phyloP scores from a whole-genome alignment of 2,797 vertebrate genomes.

The Botia almorhae region DNA sequence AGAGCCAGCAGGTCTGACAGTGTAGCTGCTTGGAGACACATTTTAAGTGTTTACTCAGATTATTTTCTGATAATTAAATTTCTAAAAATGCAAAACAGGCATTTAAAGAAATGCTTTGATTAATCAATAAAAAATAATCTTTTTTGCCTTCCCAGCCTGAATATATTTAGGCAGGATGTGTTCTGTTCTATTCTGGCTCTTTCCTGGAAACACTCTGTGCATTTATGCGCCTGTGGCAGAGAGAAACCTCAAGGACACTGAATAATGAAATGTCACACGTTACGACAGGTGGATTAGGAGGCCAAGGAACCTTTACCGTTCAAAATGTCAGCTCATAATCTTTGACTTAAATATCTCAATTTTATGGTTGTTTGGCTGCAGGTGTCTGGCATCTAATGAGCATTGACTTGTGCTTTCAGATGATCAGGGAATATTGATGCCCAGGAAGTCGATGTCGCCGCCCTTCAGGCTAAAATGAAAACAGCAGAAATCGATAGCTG shows the following conservation, averaged over 20 bases:
- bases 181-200: neutral
- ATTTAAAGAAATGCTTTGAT: no score
- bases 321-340: constrained; percentile 63
- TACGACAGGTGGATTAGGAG: constrained; percentile 55
- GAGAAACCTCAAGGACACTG: constrained; percentile 32
- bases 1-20: no score
- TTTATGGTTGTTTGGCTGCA: constrained; percentile 56
- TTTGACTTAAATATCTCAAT: constrained; percentile 59
- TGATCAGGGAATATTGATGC: constrained; percentile 17
- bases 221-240: neutral
- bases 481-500: constrained; percentile 27
- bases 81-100: no score
- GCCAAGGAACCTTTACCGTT: constrained; percentile 54
- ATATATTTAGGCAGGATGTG: neutral
- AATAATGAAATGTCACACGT: constrained; percentile 62
- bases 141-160: neutral
- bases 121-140: neutral
- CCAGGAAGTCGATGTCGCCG: constrained; percentile 15
- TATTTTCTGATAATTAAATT: no score
- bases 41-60: no score
- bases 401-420: constrained; percentile 1
- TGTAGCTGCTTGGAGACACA: no score
- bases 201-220: neutral
- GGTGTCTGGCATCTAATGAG: constrained; percentile 53
- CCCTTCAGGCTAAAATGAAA: constrained; percentile 26